Percentiles rank a stretch among this genome's conserved stretches.
phyloP scores from a whole-genome alignment of 2,888 invertebrate species.

The Synanthedon formicaeformis region DNA sequence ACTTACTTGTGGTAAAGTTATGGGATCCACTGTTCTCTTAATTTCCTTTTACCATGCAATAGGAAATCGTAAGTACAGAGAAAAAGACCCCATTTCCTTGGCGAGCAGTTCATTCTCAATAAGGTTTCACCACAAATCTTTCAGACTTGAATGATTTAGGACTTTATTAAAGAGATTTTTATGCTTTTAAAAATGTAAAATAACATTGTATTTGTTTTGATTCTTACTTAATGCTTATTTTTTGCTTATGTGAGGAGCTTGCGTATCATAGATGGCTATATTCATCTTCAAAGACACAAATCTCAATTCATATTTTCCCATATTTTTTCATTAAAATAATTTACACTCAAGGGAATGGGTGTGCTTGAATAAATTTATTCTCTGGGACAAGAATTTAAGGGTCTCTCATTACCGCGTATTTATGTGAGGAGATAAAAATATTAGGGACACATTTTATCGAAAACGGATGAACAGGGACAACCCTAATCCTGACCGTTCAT shows the following conservation, averaged over 20 bases:
- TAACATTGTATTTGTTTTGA: too few relatives aligned
- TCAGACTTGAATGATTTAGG: background rate
- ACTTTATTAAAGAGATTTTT: background rate
- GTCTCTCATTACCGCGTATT: slow-evolving; percentile 64
- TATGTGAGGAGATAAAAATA: slow-evolving; percentile 69
- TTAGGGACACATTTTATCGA: slow-evolving; percentile 67
- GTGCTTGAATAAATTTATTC: slow-evolving; percentile 65
- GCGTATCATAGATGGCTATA: too few relatives aligned
- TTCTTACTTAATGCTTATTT: too few relatives aligned
- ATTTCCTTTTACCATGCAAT: slow-evolving; percentile 36
- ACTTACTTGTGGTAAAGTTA: too few relatives aligned
- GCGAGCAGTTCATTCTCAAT: slow-evolving; percentile 14
- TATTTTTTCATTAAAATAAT: slow-evolving; percentile 65
- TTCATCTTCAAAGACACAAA: too few relatives aligned
- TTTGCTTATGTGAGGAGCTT: too few relatives aligned
- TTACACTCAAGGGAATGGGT: slow-evolving; percentile 57
- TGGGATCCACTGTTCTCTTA: slow-evolving; percentile 1
- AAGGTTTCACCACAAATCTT: background rate
- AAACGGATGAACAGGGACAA: slow-evolving; percentile 53
- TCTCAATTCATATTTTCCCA: too few relatives aligned
- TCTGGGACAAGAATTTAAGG: slow-evolving; percentile 54
- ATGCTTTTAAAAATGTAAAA: too few relatives aligned
- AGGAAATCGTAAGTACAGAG: slow-evolving; percentile 39
- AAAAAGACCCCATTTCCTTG: slow-evolving; percentile 46
- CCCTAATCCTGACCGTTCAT: slow-evolving; percentile 14